Conservation (phyloP, 2,113 vertebrate genomes). For the Actenoides lindsayi region DNA sequence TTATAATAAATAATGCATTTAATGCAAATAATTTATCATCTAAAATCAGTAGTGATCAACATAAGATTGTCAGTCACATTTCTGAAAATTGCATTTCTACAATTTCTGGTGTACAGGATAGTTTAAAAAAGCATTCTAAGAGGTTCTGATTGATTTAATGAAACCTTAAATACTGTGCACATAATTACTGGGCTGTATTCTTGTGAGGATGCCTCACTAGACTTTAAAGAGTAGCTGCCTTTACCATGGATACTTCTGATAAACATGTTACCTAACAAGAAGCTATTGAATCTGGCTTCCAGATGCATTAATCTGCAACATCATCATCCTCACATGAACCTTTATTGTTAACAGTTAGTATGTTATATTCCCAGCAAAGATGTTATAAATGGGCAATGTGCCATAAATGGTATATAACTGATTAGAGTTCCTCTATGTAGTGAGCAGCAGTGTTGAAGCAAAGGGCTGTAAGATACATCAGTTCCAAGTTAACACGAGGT, state of each 20-base stretch:
- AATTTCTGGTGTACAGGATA: not conserved
- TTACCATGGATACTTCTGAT: not conserved
- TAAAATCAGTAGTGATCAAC: not conserved
- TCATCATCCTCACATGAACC: not conserved
- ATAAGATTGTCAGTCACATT: not conserved
- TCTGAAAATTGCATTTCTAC: not conserved
- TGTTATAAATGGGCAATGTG: not conserved
- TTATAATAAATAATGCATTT: conserved; percentile 38
- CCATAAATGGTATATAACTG: not conserved
- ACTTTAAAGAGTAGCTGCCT: not conserved
- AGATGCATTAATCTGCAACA: not conserved
- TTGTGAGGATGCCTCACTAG: not conserved
- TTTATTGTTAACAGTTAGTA: not conserved
- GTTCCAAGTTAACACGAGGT: not conserved
- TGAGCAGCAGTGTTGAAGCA: not conserved
- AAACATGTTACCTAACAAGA: not conserved
- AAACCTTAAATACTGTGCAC: not conserved
- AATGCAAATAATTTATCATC: conserved; percentile 10
- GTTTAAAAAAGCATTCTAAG: not conserved
- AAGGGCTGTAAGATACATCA: not conserved
- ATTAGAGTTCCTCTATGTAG: not conserved
- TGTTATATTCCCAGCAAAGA: not conserved
- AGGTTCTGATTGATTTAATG: not conserved
- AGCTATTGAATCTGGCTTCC: not conserved
- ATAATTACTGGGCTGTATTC: not conserved